Evolutionary conservation across 2,888 invertebrate species (phyloP).

Genomic region (Volucella zonaria): DNA sequence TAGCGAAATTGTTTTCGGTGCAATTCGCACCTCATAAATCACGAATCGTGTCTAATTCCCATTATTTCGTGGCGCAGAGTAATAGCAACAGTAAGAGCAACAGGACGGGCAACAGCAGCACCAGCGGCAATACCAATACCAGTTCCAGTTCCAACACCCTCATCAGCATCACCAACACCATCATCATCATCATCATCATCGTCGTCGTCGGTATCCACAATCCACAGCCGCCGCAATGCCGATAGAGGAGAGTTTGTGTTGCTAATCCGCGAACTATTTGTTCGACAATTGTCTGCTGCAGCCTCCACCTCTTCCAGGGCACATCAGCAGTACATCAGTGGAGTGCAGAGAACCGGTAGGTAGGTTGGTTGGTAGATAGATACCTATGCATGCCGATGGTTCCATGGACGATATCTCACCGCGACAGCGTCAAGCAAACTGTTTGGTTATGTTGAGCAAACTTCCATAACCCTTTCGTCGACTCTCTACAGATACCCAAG

Average conservation of each 20-base stretch:
- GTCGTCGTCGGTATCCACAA: conserved; percentile 23
- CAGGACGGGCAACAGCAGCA: conserved; percentile 38
- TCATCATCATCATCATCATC: conserved; percentile 25
- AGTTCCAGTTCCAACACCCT: conserved; percentile 23
- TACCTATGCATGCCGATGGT: not conserved
- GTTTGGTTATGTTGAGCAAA: conserved; percentile 72
- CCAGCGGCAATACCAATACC: conserved; percentile 41
- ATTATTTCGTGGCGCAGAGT: conserved; percentile 69
- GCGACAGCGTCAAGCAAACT: conserved; percentile 68
- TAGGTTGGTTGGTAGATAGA: not conserved
- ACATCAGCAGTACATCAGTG: conserved; percentile 43
- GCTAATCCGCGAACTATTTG: conserved; percentile 74
- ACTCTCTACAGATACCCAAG: not conserved
- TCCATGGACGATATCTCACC: conserved; percentile 62
- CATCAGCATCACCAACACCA: conserved; percentile 49
- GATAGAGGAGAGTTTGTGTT: conserved; percentile 56
- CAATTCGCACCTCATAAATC: conserved; percentile 83
- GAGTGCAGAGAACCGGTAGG: conserved; percentile 11
- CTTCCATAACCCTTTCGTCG: conserved; percentile 56
- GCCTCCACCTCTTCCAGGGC: conserved; percentile 17
- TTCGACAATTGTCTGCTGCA: conserved; percentile 70
- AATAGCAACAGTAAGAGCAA: conserved; percentile 52
- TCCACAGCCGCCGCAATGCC: conserved; percentile 59
- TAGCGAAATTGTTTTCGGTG: conserved; percentile 79
- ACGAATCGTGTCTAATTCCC: conserved; percentile 81